Evolutionary conservation across 2,797 vertebrate genomes (phyloP).

Genomic region (Hoplostethus mediterraneus): DNA sequence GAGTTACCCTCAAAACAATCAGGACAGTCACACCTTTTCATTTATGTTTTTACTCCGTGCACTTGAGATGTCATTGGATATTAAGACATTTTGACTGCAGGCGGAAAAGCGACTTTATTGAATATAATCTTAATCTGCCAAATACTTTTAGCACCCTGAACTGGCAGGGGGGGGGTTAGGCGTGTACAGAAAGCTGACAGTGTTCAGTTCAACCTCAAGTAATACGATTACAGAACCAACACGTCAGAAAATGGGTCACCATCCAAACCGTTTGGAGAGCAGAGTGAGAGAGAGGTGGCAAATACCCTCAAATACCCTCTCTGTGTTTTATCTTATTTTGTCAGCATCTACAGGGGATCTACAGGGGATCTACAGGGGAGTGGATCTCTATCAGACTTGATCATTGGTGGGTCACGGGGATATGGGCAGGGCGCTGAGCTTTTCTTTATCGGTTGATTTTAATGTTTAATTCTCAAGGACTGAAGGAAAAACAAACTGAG

Average conservation of each 20-base stretch:
- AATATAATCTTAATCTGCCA: slow-evolving; percentile 9
- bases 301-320: not conserved
- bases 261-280: not conserved
- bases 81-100: not conserved
- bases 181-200: slow-evolving; percentile 4
- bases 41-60: not conserved
- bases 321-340: not conserved
- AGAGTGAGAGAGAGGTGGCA: not conserved
- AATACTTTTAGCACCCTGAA: not conserved
- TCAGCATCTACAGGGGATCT: too few relatives aligned
- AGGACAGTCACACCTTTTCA: not conserved
- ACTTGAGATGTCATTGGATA: not conserved
- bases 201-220: slow-evolving; percentile 13
- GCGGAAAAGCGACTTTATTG: not conserved
- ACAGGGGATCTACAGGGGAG: too few relatives aligned
- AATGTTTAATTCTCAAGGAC: too few relatives aligned
- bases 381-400: too few relatives aligned
- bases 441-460: too few relatives aligned
- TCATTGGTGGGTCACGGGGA: too few relatives aligned
- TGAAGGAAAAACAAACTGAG: too few relatives aligned
- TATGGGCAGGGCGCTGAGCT: too few relatives aligned
- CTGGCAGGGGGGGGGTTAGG: too few relatives aligned
- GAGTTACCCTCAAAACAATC: not conserved
- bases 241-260: slow-evolving; percentile 12
- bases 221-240: slow-evolving; percentile 14